Base-by-base conservation (phyloP, 2,888 invertebrate species). In the Globia sparganii region DNA sequence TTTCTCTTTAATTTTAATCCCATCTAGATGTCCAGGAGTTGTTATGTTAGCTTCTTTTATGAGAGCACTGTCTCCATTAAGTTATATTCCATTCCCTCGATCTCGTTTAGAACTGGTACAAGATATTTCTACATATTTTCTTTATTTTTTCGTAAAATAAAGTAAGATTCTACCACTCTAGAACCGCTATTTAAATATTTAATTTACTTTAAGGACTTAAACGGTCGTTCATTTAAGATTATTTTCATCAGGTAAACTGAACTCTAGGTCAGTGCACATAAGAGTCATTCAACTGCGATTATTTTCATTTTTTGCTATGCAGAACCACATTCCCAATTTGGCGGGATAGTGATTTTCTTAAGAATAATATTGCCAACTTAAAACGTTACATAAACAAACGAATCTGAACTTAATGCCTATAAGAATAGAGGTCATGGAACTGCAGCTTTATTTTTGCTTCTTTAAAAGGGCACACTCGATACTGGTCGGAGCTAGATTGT, bases 401-500 rank as follows among this genome's bases (percentile, higher is more conserved):
- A 89, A 89, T 89, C 72, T 86, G 73, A 77, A 84, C 87, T 87
- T 80, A 92, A 89, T 74, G 1, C 4, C 72, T 31, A 78, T 70
- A 56, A 4, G 5, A 79, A 79, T 90, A 89, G 82, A 85, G 75
- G 68, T 74, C 80, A 77, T 72, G 67, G 46, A 78, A 85, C 81
- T 72, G 87, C 83, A 83, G 34, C 62, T 83, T 76, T 83, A 81
- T 68, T 78, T 85, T 86, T 84, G 88, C 84, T 87, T 90, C 91
- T 90, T 90, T 90, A 92, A 91, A 93, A 91, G 92, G 92, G 90
- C 90, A 91, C 88, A 77, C 90, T 89, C 89, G 88, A 90, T 91
- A 91, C 90, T 91, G 90, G 91, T 92, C 90, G 89, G 89, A 91
- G 90, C 92, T 92, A 92, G 93, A 93, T 90, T 92, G 90, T 91